Evolutionary conservation across 35 echinoderm and acorn worm genomes (phyloP), one percentile per base, ranked within the genome.

Genomic region (Heliocidaris tuberculata): DNA sequence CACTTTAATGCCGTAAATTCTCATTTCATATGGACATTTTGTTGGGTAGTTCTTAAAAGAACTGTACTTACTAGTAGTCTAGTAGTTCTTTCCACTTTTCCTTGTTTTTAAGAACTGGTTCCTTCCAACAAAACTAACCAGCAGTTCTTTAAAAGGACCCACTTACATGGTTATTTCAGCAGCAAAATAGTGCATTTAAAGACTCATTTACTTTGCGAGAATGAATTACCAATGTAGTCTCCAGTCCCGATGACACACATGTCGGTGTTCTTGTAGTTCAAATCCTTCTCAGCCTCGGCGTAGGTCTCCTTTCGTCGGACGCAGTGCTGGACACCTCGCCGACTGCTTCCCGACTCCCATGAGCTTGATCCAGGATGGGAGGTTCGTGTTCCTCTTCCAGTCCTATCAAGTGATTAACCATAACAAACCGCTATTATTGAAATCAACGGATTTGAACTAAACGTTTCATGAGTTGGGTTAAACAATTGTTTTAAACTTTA

Each of bases 201-300:
- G n/a, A n/a, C n/a, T 42, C 0, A 42, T 42, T 42, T 42, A 42
- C 35, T 42, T 42, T 42, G 35, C 35, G 3, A 21, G 5, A 89
- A 48, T 35, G 9, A 31, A 32, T 89, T 32, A 97, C 97, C 97
- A 30, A 97, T 96, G 60, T 61, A 96, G 17, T 97, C 97, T 50
- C 90, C 94, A 13, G 94, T n/a, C 2, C 97, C 97, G 90, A 97
- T 96, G 16, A 94, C 94, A 93, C 97, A 97, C 10, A 97, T 94
- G 31, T 96, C 92, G 24, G 95, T 85, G 31, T 60, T 93, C 89
- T 96, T 97, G 31, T 59, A 65, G 50, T 94, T 97, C 31, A 30
- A 30, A 61, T 96, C 70, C 35, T 93, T 96, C 42, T 97, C 97
- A n/a, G 97, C 97, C 7, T 94, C 95, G n/a, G 93, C 97, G 47